Evolutionary conservation across 2,113 vertebrate genomes (phyloP), one percentile per base, ranked within the genome.

Genomic region (Phodopus roborovskii): DNA sequence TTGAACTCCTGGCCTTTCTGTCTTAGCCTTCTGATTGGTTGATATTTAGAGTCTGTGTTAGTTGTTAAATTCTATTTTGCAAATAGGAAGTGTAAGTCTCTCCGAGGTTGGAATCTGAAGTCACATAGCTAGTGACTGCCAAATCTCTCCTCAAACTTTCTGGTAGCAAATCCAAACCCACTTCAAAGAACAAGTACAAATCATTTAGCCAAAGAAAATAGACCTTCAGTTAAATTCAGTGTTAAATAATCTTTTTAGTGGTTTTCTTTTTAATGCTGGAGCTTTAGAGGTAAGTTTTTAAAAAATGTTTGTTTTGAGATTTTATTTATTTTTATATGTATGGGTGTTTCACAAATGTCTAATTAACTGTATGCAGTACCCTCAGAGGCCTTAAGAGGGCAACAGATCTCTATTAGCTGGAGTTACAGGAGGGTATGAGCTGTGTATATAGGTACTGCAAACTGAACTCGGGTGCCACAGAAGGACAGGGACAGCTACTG

Each of bases 161-260:
- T 58, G 68, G 73, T 42, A 78, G 30, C 19, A 64, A 58, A n/a
- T 77, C 60, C 58, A 85, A 88, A 79, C 2, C 13, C 68, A 73
- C 64, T 78, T 50, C 62, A 53, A 42, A 20, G 36, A 92, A 50
- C 48, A 39, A 56, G 56, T 39, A 36, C 33, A 68, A 88, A 48
- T 83, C 58, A 75, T 7, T 90, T 79, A 77, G 56, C n/a, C 64
- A 60, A 56, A 58, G 50, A 83, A 10, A 26, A 94, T 2, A 48
- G 90, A 70, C 2, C 71, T 90, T 92, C 13, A 56, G 90, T 70
- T 74, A 88, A 28, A 94, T 96, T 90, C 56, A 56, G n/a, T 50
- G 68, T 58, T 92, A 93, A 90, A 20, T 68, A 56, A 66, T 36
- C 10, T 20, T 36, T 33, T 53, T 20, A 26, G 10, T 20, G 33